These are phyloP conservation scores for Holothuria leucospilota DNA, from an alignment of 53 echinoderm and acorn worm species.

Conservation along the genomic window DNA sequence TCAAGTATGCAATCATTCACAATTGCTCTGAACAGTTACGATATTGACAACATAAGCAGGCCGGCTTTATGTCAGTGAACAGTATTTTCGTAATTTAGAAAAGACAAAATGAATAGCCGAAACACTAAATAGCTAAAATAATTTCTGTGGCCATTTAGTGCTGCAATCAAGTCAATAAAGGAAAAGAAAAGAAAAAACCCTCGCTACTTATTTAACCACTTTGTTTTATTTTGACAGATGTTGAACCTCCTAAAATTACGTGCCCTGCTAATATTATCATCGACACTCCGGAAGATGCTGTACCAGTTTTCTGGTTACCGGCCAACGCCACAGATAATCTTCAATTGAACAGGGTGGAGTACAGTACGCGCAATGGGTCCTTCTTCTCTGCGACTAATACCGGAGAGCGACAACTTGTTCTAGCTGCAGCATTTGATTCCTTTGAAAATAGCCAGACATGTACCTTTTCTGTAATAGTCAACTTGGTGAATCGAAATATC, in stretches of 20 bases:
- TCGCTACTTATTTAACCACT: no score
- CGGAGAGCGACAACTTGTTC: not conserved
- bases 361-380: slow-evolving; percentile 2
- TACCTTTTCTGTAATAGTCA: slow-evolving; percentile 17
- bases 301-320: slow-evolving; percentile 27
- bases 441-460: not conserved
- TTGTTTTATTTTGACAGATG: not conserved
- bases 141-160: no score
- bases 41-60: no score
- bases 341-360: not conserved
- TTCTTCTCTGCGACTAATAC: not conserved
- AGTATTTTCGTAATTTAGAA: no score
- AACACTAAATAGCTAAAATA: no score
- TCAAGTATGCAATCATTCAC: no score
- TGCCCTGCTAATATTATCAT: slow-evolving; percentile 19
- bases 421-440: not conserved
- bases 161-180: no score
- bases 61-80: no score
- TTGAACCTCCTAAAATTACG: slow-evolving; percentile 10
- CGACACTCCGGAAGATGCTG: not conserved
- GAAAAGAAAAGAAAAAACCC: no score
- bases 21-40: no score
- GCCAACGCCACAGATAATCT: slow-evolving; percentile 26
- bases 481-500: not conserved
- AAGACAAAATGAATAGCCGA: no score